Conservation (phyloP, 2,888 invertebrate genomes). For the Xiphydria camelus region DNA sequence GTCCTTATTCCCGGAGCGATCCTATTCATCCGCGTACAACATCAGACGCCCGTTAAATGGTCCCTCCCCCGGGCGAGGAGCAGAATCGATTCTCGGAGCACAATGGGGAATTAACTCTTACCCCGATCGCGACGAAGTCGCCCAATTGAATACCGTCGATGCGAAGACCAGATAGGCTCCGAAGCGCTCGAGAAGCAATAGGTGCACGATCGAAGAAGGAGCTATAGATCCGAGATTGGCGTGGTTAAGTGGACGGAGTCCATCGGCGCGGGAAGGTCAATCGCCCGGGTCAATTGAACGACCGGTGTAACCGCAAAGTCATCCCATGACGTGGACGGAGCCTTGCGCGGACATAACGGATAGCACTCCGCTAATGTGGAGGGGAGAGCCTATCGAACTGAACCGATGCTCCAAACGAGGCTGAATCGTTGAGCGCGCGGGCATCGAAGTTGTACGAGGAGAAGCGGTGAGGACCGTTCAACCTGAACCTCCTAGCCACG, state of each 20-base stretch:
- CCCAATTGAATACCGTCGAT: constrained; percentile 1
- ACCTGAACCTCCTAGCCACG: too few species aligned
- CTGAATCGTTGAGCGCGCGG: too few species aligned
- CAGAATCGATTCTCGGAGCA: background rate
- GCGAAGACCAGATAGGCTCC: background rate
- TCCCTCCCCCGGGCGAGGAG: background rate
- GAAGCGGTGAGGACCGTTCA: too few species aligned
- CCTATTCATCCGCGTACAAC: too few species aligned
- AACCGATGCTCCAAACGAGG: too few species aligned
- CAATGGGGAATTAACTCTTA: background rate
- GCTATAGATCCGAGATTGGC: constrained; percentile 2
- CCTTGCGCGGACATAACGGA: background rate
- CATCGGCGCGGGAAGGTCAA: background rate
- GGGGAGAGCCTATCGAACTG: too few species aligned
- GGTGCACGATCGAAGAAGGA: background rate
- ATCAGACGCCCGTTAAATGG: too few species aligned
- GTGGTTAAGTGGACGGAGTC: background rate
- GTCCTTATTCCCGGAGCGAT: too few species aligned
- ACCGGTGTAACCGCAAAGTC: background rate
- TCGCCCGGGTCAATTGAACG: background rate
- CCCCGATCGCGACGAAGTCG: background rate
- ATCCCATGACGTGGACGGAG: background rate
- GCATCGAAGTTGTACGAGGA: too few species aligned
- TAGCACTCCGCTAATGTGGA: constrained; percentile 1
- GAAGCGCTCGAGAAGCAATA: background rate